These are phyloP conservation scores for Peribatodes rhomboidaria DNA, from an alignment of 2,888 invertebrate genomes.

Conservation along the genomic window DNA sequence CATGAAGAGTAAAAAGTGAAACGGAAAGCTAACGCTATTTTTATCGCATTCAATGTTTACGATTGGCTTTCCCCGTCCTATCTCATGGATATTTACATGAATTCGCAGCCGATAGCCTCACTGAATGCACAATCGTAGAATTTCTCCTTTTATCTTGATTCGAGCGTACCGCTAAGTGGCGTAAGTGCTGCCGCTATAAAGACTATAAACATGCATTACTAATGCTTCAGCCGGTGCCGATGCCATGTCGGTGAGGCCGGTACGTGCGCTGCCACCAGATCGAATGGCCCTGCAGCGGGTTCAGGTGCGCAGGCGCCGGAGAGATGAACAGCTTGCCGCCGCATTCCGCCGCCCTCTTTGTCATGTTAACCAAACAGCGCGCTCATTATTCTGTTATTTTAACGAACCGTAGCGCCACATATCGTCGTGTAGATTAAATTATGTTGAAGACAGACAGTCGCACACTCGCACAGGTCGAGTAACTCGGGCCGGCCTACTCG, in stretches of 20 bases:
- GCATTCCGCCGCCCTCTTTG: slow-evolving; percentile 77
- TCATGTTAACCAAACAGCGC: slow-evolving; percentile 82
- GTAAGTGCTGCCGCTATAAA: slow-evolving; percentile 38
- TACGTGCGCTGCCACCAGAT: slow-evolving; percentile 77
- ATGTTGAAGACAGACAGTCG: slow-evolving; percentile 53
- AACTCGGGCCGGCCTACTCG: slow-evolving; percentile 31
- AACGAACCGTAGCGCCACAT: slow-evolving; percentile 71
- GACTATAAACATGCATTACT: slow-evolving; percentile 53
- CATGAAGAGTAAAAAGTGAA: slow-evolving; percentile 3
- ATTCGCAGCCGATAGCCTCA: slow-evolving; percentile 38
- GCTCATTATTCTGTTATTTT: slow-evolving; percentile 83
- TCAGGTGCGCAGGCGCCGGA: slow-evolving; percentile 66
- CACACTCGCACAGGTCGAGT: slow-evolving; percentile 46
- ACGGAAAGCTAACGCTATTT: slow-evolving; percentile 14
- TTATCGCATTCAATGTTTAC: slow-evolving; percentile 24
- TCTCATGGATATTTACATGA: slow-evolving; percentile 32
- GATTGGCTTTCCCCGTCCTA: slow-evolving; percentile 29
- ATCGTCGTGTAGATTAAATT: slow-evolving; percentile 48
- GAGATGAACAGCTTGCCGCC: slow-evolving; percentile 63
- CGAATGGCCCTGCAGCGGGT: slow-evolving; percentile 71
- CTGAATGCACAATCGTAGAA: slow-evolving; percentile 41
- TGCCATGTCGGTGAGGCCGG: slow-evolving; percentile 49
- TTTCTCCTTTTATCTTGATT: slow-evolving; percentile 42
- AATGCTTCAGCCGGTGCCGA: slow-evolving; percentile 50
- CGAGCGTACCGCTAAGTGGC: slow-evolving; percentile 42